Base-by-base conservation (phyloP, 2,888 invertebrate species). In the Andrena flavipes region DNA sequence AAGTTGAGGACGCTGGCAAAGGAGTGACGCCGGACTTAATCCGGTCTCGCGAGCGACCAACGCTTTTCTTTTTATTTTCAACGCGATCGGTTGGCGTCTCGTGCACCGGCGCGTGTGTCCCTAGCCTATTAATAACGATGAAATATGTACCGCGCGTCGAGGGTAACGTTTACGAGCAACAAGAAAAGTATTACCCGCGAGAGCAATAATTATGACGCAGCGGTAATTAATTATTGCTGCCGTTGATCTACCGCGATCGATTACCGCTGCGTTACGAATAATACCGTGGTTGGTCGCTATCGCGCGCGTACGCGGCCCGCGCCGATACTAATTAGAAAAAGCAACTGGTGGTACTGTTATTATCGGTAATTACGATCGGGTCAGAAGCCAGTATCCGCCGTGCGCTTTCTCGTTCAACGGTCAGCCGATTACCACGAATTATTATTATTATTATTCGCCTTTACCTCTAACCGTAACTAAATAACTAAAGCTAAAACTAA, bases 281-380 rank as follows among this genome's bases (percentile, higher is more conserved):
- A 76, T 84, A 76, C 67, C 49, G 71, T 35, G 62, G 30, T 23
- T 29, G 54, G 65, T 60, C 60, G 71, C 68, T 68, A 71, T 74
- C 65, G 33, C 26, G 30, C 42, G 60, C 60, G 23, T 48, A n/a
- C 76, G 59, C 42, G 23, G 13, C 26, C 64, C 20, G 30, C 42
- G 74, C 48, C 80, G 84, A 76, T 75, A 76, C 69, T 76, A 78
- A 87, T 86, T 80, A 64, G 72, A 82, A 76, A 84, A 82, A 63
- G 64, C 7, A 64, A 42, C 76, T 23, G 67, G 60, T 23, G 67
- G 60, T 67, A 72, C 79, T 82, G 77, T 77, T 63, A 88, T 87
- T 87, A 87, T 81, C 84, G 84, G 60, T 82, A 88, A 87, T 87
- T 87, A 86, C 64, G 49, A 86, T 76, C 80, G 33, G 63, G 76